Evolutionary conservation across 2,113 vertebrate species (phyloP).

Genomic region (Leuciscus idus): DNA sequence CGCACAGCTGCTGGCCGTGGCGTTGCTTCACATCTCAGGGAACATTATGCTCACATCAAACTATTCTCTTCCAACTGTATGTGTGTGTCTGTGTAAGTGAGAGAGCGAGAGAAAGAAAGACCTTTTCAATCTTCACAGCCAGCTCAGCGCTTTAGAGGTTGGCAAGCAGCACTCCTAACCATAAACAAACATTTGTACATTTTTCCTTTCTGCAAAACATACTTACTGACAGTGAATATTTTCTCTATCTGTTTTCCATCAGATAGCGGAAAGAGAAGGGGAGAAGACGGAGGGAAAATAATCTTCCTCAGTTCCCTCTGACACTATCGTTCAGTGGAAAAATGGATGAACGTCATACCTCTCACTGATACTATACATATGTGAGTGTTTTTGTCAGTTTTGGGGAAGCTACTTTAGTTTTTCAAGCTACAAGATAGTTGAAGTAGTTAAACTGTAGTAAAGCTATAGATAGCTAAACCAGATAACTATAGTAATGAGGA

Average conservation of each 20-base stretch:
- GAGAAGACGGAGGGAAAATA: constrained; percentile 55
- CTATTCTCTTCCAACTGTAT: constrained; percentile 29
- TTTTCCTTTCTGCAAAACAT: constrained; percentile 56
- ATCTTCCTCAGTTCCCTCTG: constrained; percentile 17
- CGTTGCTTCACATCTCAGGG: constrained; percentile 28
- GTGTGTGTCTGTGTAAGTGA: background rate
- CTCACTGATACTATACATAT: background rate
- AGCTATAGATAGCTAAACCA: background rate
- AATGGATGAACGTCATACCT: background rate
- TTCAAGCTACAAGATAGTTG: background rate
- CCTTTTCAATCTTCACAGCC: background rate
- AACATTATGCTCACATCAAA: constrained; percentile 22
- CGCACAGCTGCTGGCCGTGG: constrained; percentile 3
- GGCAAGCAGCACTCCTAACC: constrained; percentile 54
- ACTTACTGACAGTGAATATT: constrained; percentile 66
- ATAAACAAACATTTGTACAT: constrained; percentile 67
- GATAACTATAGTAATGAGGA: no score
- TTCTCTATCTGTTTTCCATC: constrained; percentile 64
- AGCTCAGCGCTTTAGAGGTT: constrained; percentile 33
- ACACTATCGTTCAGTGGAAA: background rate
- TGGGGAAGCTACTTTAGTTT: background rate
- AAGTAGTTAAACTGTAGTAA: background rate
- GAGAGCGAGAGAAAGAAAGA: background rate
- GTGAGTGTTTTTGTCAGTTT: background rate
- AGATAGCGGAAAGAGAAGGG: constrained; percentile 44